Conservation (phyloP, 2,113 vertebrate species). For the Sturnus vulgaris region DNA sequence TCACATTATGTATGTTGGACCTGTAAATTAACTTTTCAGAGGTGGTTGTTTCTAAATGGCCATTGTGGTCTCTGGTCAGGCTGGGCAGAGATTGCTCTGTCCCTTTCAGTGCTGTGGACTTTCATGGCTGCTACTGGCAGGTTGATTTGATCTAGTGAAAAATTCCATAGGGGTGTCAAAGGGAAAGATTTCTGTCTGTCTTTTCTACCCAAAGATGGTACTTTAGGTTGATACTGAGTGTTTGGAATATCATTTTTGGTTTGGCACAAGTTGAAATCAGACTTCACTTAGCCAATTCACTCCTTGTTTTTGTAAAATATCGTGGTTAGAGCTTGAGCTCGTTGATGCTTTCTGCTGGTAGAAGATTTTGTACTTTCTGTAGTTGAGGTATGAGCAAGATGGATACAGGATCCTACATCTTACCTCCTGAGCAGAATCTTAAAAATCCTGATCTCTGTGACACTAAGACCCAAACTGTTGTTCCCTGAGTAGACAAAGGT, state of each 20-base stretch:
- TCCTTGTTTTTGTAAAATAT: not conserved
- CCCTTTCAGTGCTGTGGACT: not conserved
- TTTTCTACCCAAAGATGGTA: constrained; percentile 48
- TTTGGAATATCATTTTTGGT: not conserved
- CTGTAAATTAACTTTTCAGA: not conserved
- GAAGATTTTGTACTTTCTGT: constrained; percentile 17
- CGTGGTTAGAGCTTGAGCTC: constrained; percentile 4
- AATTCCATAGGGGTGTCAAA: not conserved
- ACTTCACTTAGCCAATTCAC: not conserved
- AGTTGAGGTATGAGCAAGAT: not conserved
- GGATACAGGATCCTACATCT: not conserved
- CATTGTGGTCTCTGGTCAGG: not conserved
- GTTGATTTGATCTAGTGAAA: not conserved
- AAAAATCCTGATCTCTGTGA: constrained; percentile 13
- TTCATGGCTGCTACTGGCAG: not conserved
- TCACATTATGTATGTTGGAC: not conserved
- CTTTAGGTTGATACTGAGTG: not conserved
- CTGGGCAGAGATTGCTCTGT: not conserved
- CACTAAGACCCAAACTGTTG: not conserved
- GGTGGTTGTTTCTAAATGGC: not conserved
- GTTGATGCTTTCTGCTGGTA: constrained; percentile 2
- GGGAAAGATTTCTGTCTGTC: constrained; percentile 4
- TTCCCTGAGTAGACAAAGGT: constrained; percentile 16
- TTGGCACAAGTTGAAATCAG: not conserved
- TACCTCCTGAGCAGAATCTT: not conserved